These are phyloP conservation scores for Sebastes paucispinis DNA, from an alignment of 2,797 vertebrate genomes.

Conservation along the genomic window DNA sequence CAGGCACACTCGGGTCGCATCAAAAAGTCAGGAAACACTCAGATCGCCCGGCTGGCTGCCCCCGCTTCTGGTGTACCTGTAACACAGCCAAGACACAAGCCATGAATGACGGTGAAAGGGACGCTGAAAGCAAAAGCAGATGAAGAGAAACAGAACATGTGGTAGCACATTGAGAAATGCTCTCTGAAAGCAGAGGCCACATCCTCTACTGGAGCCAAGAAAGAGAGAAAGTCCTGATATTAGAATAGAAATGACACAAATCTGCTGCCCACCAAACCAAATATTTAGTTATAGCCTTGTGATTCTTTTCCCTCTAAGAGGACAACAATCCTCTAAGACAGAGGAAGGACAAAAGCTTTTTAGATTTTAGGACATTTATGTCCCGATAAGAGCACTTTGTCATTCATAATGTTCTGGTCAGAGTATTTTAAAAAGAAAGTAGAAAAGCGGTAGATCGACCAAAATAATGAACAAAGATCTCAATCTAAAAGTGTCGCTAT, in stretches of 20 bases:
- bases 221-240: constrained; percentile 8
- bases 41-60: constrained; percentile 71
- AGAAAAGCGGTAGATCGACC: background rate
- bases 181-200: constrained; percentile 16
- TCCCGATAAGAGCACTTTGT: background rate
- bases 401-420: constrained; percentile 15
- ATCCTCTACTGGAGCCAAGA: constrained; percentile 45
- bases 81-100: constrained; percentile 52
- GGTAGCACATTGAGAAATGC: constrained; percentile 11
- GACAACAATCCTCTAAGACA: constrained; percentile 57
- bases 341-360: constrained; percentile 71
- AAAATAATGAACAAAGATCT: background rate
- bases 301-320: constrained; percentile 60
- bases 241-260: constrained; percentile 1
- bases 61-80: constrained; percentile 80
- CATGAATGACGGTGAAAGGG: constrained; percentile 34
- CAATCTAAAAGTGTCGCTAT: background rate
- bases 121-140: constrained; percentile 41
- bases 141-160: constrained; percentile 25
- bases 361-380: constrained; percentile 18
- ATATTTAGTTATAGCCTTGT: constrained; percentile 62
- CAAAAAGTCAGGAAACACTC: constrained; percentile 82
- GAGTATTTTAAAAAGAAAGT: background rate
- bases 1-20: constrained; percentile 81
- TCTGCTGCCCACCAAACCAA: background rate